Percentiles rank a stretch among this genome's conserved stretches.
phyloP scores from a whole-genome alignment of 2,888 invertebrate species.

The Hypomecis punctinalis region DNA sequence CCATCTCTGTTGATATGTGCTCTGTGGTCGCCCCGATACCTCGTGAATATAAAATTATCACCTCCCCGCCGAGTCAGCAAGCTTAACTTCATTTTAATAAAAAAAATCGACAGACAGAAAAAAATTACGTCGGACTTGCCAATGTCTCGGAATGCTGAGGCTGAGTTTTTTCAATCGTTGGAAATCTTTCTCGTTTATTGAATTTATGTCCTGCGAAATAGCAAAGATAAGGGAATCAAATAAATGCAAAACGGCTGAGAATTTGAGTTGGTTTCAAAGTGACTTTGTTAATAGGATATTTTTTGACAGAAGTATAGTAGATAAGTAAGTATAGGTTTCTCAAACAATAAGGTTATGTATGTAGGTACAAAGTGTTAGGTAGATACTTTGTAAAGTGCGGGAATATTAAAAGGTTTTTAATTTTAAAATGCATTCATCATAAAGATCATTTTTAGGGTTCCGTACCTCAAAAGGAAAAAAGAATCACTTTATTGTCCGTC shows the following conservation, averaged over 20 bases:
- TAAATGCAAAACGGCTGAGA: constrained; percentile 22
- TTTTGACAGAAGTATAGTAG: constrained; percentile 14
- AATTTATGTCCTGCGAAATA: constrained; percentile 56
- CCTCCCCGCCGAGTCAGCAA: constrained; percentile 68
- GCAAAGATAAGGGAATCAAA: constrained; percentile 41
- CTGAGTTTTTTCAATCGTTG: constrained; percentile 50
- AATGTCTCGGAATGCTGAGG: constrained; percentile 56
- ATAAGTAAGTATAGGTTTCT: no score
- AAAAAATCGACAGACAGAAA: constrained; percentile 60
- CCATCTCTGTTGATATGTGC: no score
- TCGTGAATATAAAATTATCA: constrained; percentile 79
- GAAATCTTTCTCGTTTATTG: constrained; percentile 57
- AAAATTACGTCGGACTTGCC: constrained; percentile 60
- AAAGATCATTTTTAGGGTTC: no score
- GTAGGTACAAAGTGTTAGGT: no score
- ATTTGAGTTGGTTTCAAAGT: background rate
- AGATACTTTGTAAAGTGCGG: no score
- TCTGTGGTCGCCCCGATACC: constrained; percentile 43
- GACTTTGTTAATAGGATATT: constrained; percentile 7
- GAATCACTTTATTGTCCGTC: no score
- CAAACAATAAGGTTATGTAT: no score
- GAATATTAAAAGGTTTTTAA: no score
- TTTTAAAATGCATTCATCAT: no score
- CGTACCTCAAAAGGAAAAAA: no score
- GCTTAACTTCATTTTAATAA: constrained; percentile 80